phyloP scores from a whole-genome alignment of 2,888 invertebrate genomes.

The Athalia cordata region DNA sequence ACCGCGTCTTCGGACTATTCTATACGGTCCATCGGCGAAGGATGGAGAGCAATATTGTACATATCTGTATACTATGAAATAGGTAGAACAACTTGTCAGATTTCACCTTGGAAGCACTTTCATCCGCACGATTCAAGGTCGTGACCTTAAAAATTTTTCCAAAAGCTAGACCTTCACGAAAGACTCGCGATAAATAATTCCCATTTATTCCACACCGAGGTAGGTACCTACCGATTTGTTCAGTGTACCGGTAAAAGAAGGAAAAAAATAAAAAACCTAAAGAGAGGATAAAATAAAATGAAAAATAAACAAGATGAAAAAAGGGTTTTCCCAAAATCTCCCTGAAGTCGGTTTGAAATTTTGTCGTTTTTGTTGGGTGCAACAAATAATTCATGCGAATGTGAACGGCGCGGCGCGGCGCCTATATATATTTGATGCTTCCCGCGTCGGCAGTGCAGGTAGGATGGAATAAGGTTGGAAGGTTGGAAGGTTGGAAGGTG shows the following conservation, averaged over 20 bases:
- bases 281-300: background rate
- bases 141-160: too few relatives aligned
- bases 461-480: conserved; percentile 49
- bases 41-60: too few relatives aligned
- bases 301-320: background rate
- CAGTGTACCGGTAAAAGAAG: background rate
- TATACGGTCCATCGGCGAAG: too few relatives aligned
- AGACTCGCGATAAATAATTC: too few relatives aligned
- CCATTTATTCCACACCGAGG: too few relatives aligned
- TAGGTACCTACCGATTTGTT: too few relatives aligned
- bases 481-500: conserved; percentile 51
- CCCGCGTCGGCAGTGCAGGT: conserved; percentile 60
- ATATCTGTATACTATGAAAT: too few relatives aligned
- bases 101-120: too few relatives aligned
- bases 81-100: too few relatives aligned
- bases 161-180: too few relatives aligned
- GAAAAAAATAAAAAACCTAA: background rate
- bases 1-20: too few relatives aligned
- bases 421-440: conserved; percentile 55
- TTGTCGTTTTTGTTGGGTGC: conserved; percentile 6
- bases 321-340: background rate
- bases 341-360: background rate
- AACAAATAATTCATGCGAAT: conserved; percentile 1
- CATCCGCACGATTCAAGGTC: too few relatives aligned
- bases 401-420: conserved; percentile 28